Evolutionary conservation across 2,888 invertebrate genomes (phyloP), one percentile per base, ranked within the genome.

Genomic region (Dryocosmus kuriphilus): DNA sequence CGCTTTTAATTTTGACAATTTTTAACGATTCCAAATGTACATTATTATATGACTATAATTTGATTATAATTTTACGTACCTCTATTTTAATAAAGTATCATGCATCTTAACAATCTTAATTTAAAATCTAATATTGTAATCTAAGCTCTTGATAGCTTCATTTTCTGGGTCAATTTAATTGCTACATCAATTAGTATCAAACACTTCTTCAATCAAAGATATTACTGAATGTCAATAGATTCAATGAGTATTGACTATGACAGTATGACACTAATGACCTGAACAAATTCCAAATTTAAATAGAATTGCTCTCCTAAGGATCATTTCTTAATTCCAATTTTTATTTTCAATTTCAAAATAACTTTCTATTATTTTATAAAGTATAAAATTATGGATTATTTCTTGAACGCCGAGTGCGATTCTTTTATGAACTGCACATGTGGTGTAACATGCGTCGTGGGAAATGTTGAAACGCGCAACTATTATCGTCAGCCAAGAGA

Each of bases 381-480:
- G 7, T 57, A 14, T 60, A 24, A 27, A 60, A 60, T 24, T 60
- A 16, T 27, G 5, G 6, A 27, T 57, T 57, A 38, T 27, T 41
- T 67, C 27, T 41, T 67, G 41, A 19, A 19, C 27, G 16, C 16
- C 16, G 38, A 16, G 3, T 41, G 3, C 22, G 24, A 67, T 46
- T 46, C 67, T 46, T 27, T n/a, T 46, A 32, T 30, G 16, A 22
- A 51, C 30, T 65, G 55, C 22, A 60, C 24, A 30, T 51, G 71
- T 32, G 71, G 30, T 51, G 46, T 71, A 71, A 71, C 30, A 71
- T n/a, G 46, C 51, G 14, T 51, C 51, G 71, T 71, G 71, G 71
- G 71, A 71, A 71, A 71, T 71, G 32, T 32, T 46, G 51, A 71
- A 71, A 71, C 32, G n/a, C 51, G 51, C 32, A 51, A 51, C 71